Evolutionary conservation across 2,113 vertebrate genomes (phyloP).

Genomic region (Erythrolamprus reginae): DNA sequence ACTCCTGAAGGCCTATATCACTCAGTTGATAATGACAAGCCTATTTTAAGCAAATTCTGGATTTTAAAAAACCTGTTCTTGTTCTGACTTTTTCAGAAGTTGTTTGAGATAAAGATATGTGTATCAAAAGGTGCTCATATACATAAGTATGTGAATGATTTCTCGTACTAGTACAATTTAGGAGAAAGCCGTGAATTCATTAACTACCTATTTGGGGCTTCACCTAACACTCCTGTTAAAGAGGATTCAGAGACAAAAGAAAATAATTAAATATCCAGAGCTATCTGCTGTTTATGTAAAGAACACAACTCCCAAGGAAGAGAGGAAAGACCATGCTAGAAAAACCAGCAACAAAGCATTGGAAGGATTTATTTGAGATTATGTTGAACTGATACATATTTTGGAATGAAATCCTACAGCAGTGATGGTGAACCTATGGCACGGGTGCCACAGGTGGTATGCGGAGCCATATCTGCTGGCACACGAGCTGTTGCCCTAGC

Average conservation of each 20-base stretch:
- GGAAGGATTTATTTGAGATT: not conserved
- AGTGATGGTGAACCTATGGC: no score
- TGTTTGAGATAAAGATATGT: not conserved
- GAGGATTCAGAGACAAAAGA: not conserved
- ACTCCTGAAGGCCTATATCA: not conserved
- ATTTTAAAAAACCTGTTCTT: not conserved
- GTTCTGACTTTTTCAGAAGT: not conserved
- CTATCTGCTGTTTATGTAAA: not conserved
- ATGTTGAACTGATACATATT: not conserved
- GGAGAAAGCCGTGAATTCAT: not conserved
- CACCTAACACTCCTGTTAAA: not conserved
- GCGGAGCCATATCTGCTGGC: no score
- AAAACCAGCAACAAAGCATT: not conserved
- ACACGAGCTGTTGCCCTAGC: no score
- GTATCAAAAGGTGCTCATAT: not conserved
- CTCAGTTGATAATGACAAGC: not conserved
- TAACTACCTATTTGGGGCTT: not conserved
- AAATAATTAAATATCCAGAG: not conserved
- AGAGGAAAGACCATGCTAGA: no score
- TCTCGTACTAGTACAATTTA: accelerated
- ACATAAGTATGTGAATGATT: not conserved
- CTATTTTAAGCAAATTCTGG: not conserved
- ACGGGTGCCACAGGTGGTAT: no score
- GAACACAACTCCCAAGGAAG: not conserved
- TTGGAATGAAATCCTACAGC: not conserved